Evolutionary conservation across 2,113 vertebrate genomes (phyloP).

Genomic region (Podarcis raffonei): DNA sequence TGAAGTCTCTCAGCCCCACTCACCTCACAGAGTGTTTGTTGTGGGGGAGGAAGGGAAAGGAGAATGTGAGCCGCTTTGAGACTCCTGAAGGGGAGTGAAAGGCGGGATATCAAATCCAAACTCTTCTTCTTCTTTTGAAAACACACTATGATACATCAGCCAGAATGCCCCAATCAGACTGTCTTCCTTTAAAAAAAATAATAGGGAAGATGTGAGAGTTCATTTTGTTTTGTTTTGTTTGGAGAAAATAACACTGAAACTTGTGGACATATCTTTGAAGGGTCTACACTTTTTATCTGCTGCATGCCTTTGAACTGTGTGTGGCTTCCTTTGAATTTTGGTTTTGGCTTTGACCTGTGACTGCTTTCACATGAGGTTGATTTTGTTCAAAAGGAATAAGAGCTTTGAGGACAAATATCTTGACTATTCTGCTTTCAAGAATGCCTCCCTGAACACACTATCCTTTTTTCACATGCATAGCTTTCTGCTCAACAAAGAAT

Average conservation of each 20-base stretch:
- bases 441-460: not conserved
- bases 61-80: too few species aligned
- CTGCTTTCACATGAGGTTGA: not conserved
- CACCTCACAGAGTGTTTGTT: too few species aligned
- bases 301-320: not conserved
- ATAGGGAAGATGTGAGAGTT: not conserved
- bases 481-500: not conserved
- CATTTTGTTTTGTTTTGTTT: not conserved
- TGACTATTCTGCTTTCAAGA: not conserved
- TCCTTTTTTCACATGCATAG: not conserved
- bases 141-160: not conserved
- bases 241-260: not conserved
- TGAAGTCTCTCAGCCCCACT: too few species aligned
- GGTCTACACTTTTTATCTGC: not conserved
- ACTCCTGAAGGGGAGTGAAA: too few species aligned
- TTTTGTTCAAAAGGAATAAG: not conserved
- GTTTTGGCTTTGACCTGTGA: not conserved
- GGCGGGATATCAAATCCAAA: too few species aligned
- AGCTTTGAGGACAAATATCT: not conserved
- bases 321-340: not conserved
- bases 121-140: too few species aligned
- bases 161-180: not conserved
- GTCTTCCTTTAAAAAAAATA: not conserved
- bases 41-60: too few species aligned
- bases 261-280: slow-evolving; percentile 5